Evolutionary conservation across 2,888 invertebrate species (phyloP), one percentile per base, ranked within the genome.

Genomic region (Linyphia triangularis): DNA sequence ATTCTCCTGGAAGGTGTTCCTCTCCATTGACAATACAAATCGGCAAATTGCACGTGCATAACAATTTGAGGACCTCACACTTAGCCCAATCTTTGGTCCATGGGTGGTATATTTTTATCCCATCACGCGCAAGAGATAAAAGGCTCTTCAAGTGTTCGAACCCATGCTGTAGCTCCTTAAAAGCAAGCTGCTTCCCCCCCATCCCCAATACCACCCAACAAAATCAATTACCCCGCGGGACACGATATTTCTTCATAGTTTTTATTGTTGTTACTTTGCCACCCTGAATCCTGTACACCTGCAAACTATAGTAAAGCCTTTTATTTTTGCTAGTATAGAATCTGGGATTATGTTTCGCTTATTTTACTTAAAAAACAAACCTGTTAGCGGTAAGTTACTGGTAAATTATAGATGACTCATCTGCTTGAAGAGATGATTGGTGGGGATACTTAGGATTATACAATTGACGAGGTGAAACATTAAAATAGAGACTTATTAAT

Each of bases 221-320:
- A 72, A 79, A 79, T 79, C 78, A 79, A 79, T 79, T 79, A 79
- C 78, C 78, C 67, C 22, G 67, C n/a, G 65, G 78, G 78, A 43
- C 28, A 67, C 43, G 40, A 22, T 40, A 22, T 13, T 5, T 26
- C 26, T 43, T 72, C 43, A 26, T 26, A 51, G 7, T 61, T 67
- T 77, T 63, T 63, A 24, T 3, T 63, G 63, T 61, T 69, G 22
- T 69, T 79, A 40, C 70, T 82, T 69, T 70, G 70, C 70, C 6
- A 59, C 70, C 70, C n/a, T 24, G 69, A 69, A 61, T 69, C 51
- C 30, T 33, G 19, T 70, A 40, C 81, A 82, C 81, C 81, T 82
- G 81, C 81, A 61, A 59, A 70, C 5, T 70, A 59, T 65, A n/a
- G 51, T 2, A n/a, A n/a, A 51, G 4, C 16, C n/a, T 51, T 1